phyloP scores from a whole-genome alignment of 2,888 invertebrate species.

The Oscheius onirici region DNA sequence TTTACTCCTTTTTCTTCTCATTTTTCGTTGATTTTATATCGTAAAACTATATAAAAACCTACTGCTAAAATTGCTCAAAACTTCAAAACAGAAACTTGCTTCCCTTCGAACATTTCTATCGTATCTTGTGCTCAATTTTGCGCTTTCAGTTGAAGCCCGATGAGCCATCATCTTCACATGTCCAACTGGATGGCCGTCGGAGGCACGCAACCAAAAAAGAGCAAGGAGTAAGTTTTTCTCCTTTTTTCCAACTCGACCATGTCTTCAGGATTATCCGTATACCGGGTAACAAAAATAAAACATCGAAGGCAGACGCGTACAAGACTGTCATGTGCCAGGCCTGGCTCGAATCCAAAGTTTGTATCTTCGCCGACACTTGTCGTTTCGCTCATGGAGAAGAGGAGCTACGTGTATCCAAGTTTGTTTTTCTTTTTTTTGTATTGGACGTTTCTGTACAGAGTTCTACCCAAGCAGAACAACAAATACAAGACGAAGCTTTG shows the following conservation, averaged over 20 bases:
- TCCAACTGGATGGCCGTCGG: conserved; percentile 30
- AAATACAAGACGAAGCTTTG: conserved; percentile 71
- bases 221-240: conserved; percentile 2
- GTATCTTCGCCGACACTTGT: conserved; percentile 67
- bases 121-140: too few species aligned
- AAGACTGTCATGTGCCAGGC: conserved; percentile 71
- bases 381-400: conserved; percentile 68
- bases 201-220: not conserved
- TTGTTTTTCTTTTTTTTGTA: not conserved
- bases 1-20: too few species aligned
- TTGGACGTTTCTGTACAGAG: conserved; percentile 33
- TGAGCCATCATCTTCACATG: conserved; percentile 24
- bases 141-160: conserved; percentile 29
- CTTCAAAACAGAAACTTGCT: too few species aligned
- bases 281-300: conserved; percentile 4
- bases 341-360: conserved; percentile 64
- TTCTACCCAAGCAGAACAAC: conserved; percentile 55
- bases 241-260: not conserved
- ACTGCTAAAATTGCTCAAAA: too few species aligned
- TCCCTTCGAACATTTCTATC: too few species aligned
- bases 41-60: too few species aligned
- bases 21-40: too few species aligned
- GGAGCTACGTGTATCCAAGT: conserved; percentile 64
- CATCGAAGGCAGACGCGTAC: conserved; percentile 64
- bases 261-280: conserved; percentile 72